Percentiles rank a stretch among this genome's conserved stretches.
phyloP scores from a whole-genome alignment of 2,888 invertebrate species.

The Biston betularia region DNA sequence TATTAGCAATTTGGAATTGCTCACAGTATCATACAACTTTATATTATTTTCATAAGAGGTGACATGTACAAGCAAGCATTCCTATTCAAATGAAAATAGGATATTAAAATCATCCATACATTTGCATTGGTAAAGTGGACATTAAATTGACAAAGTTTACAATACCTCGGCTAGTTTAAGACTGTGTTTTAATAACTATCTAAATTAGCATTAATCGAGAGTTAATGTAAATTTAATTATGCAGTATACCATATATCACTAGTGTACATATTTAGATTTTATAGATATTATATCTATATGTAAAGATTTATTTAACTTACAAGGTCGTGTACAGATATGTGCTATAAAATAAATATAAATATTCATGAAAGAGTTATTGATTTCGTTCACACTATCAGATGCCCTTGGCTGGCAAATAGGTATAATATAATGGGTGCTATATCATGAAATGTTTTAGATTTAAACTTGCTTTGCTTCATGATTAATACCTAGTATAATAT shows the following conservation, averaged over 20 bases:
- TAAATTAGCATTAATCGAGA: background rate
- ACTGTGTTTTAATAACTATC: no score
- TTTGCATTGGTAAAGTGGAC: no score
- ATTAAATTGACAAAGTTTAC: no score
- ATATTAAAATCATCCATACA: no score
- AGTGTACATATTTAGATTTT: background rate
- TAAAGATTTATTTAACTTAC: background rate
- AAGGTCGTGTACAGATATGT: conserved; percentile 2
- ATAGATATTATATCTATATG: background rate
- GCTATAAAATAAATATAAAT: conserved; percentile 12
- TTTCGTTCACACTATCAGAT: conserved; percentile 25
- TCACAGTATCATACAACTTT: no score
- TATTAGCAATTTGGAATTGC: no score
- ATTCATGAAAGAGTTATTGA: conserved; percentile 14
- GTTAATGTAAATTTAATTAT: background rate
- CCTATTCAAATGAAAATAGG: no score
- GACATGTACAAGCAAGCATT: no score
- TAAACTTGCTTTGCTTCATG: background rate
- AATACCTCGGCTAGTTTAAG: no score
- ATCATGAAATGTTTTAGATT: background rate
- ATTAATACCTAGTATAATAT: background rate
- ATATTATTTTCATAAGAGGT: no score
- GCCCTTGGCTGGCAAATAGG: conserved; percentile 19
- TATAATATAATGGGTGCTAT: conserved; percentile 4
- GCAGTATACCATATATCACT: background rate